Conservation (phyloP, 37 sponge, comb jelly and placozoan species). For the Agelas oroides region DNA sequence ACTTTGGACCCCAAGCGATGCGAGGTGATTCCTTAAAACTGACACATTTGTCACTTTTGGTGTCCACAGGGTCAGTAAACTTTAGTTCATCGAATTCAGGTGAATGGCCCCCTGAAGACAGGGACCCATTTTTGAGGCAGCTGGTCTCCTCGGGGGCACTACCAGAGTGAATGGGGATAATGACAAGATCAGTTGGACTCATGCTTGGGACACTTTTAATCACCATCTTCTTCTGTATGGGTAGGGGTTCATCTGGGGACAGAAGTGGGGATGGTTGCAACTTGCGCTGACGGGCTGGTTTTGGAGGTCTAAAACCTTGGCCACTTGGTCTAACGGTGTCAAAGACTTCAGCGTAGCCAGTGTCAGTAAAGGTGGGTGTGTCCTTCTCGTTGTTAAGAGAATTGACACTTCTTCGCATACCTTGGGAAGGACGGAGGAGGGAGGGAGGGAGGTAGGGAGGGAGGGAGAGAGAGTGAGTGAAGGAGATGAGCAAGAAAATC, state of each 20-base stretch:
- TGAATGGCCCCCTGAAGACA: background rate
- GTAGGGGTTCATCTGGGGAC: conserved; percentile 4
- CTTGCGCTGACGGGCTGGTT: background rate
- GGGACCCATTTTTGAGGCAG: background rate
- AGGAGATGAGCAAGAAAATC: background rate
- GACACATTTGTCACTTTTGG: no score
- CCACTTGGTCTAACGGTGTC: background rate
- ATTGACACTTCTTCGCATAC: background rate
- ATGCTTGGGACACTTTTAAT: background rate
- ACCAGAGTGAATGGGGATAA: background rate
- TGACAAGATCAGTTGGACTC: background rate
- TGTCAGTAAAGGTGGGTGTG: background rate
- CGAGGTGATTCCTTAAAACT: no score
- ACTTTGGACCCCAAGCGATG: no score
- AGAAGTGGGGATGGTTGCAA: background rate
- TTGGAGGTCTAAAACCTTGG: background rate
- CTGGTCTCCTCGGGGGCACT: background rate
- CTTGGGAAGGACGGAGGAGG: background rate
- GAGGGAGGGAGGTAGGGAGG: conserved; percentile 26
- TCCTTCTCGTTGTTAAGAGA: background rate
- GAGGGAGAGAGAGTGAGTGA: conserved; percentile 7
- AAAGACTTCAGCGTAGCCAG: conserved; percentile 3
- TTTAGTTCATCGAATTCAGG: background rate
- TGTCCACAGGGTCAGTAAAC: background rate
- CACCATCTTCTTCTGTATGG: background rate